Evolutionary conservation across 2,888 invertebrate genomes (phyloP).

Genomic region (Dicyrtoma fusca): DNA sequence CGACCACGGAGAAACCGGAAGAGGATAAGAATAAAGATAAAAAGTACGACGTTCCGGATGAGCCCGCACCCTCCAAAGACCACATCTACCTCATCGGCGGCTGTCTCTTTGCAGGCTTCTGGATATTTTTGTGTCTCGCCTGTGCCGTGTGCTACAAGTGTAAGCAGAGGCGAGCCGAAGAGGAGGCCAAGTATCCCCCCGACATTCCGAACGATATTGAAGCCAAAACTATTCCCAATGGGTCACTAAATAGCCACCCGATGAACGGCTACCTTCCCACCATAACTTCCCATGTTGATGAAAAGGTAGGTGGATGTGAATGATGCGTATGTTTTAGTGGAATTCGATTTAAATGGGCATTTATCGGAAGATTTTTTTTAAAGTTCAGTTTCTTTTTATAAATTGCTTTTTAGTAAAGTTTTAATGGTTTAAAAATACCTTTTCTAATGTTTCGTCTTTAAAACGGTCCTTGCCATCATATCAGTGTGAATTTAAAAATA

Average conservation of each 20-base stretch:
- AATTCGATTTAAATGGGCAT: not conserved
- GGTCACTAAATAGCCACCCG: slow-evolving; percentile 39
- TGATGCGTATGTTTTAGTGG: not conserved
- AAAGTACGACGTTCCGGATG: slow-evolving; percentile 49
- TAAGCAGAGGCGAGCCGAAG: slow-evolving; percentile 54
- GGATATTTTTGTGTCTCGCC: slow-evolving; percentile 60
- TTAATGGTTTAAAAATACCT: too few species aligned
- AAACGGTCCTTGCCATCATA: too few species aligned
- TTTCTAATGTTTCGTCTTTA: too few species aligned
- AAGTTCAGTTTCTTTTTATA: not conserved
- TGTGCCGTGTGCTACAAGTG: slow-evolving; percentile 56
- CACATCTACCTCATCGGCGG: slow-evolving; percentile 66
- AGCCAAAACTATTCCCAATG: slow-evolving; percentile 51
- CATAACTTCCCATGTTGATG: slow-evolving; percentile 55
- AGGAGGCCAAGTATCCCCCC: slow-evolving; percentile 56
- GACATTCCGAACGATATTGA: slow-evolving; percentile 52
- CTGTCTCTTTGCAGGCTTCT: slow-evolving; percentile 63
- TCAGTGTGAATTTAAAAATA: too few species aligned
- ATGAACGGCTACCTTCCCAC: slow-evolving; percentile 55
- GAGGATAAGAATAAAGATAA: slow-evolving; percentile 46
- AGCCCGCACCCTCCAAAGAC: slow-evolving; percentile 55
- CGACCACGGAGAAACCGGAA: slow-evolving; percentile 54
- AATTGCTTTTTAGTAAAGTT: not conserved
- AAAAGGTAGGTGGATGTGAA: slow-evolving; percentile 54
- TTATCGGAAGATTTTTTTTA: not conserved